phyloP scores from a whole-genome alignment of 2,888 invertebrate species.

The Helobdella robusta region DNA sequence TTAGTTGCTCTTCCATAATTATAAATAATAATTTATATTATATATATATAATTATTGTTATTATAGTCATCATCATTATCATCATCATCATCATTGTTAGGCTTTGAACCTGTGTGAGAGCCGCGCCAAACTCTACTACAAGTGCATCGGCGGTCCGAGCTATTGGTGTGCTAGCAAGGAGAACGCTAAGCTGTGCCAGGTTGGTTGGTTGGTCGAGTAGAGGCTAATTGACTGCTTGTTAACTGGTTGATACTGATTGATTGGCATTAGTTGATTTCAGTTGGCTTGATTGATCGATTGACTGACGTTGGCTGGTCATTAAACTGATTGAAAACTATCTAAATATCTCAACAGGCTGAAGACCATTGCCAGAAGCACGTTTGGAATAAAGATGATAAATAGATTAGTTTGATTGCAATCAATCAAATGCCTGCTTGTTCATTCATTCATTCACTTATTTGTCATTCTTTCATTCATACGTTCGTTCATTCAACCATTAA shows the following conservation, averaged over 20 bases:
- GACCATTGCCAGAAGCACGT: conserved; percentile 23
- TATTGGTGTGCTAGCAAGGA: conserved; percentile 40
- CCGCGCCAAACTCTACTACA: conserved; percentile 20
- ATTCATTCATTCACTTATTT: no score
- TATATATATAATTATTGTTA: not conserved
- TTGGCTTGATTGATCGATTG: no score
- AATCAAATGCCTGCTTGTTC: no score
- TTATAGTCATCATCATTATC: not conserved
- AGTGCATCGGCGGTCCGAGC: conserved; percentile 41
- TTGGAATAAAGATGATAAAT: not conserved
- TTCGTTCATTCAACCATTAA: no score
- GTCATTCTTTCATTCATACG: no score
- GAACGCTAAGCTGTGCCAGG: conserved; percentile 39
- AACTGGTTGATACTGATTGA: no score
- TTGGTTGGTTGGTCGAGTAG: no score
- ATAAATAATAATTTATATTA: not conserved
- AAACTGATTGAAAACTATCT: no score
- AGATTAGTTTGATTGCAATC: no score
- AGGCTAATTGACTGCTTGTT: no score
- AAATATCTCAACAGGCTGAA: conserved; percentile 15
- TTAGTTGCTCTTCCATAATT: not conserved
- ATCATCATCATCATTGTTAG: not conserved
- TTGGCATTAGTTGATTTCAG: no score
- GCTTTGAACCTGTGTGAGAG: conserved; percentile 6
- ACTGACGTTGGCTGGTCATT: no score